phyloP scores from a whole-genome alignment of 2,888 invertebrate species.

The Blastobasis lacticolella region DNA sequence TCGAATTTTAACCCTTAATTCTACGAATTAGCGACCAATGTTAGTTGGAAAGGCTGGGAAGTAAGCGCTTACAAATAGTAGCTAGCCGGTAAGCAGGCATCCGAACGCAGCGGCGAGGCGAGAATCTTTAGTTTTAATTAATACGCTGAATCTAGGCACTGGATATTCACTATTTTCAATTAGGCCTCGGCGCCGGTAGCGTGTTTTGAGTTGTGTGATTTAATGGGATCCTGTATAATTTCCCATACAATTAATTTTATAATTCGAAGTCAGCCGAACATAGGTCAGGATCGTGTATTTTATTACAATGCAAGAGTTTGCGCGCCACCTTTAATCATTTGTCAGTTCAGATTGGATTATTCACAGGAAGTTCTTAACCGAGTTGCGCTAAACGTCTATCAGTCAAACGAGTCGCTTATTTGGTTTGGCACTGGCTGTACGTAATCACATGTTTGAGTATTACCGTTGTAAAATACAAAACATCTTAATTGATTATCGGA shows the following conservation, averaged over 20 bases:
- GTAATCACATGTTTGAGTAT: too few relatives aligned
- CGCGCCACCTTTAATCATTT: too few relatives aligned
- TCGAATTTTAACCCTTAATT: constrained; percentile 55
- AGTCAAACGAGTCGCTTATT: too few relatives aligned
- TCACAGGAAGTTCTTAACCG: too few relatives aligned
- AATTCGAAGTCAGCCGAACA: constrained; percentile 26
- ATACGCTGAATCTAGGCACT: constrained; percentile 57
- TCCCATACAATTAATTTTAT: constrained; percentile 48
- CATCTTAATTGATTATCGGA: neutral
- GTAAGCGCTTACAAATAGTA: constrained; percentile 37
- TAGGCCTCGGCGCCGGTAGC: constrained; percentile 59
- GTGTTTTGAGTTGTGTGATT: constrained; percentile 60
- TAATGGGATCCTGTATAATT: constrained; percentile 47
- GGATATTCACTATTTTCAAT: constrained; percentile 62
- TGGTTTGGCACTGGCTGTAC: too few relatives aligned
- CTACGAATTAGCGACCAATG: constrained; percentile 49
- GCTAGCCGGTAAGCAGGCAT: constrained; percentile 40
- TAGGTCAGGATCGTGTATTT: constrained; percentile 29
- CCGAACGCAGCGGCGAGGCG: constrained; percentile 55
- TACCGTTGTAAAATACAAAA: too few relatives aligned
- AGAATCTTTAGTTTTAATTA: constrained; percentile 70
- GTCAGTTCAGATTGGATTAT: too few relatives aligned
- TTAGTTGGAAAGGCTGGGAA: constrained; percentile 38
- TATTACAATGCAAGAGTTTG: neutral
- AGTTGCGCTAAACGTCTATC: too few relatives aligned